Conservation (phyloP, 1,140 invertebrate genomes). For the Steinernema feltiae region DNA sequence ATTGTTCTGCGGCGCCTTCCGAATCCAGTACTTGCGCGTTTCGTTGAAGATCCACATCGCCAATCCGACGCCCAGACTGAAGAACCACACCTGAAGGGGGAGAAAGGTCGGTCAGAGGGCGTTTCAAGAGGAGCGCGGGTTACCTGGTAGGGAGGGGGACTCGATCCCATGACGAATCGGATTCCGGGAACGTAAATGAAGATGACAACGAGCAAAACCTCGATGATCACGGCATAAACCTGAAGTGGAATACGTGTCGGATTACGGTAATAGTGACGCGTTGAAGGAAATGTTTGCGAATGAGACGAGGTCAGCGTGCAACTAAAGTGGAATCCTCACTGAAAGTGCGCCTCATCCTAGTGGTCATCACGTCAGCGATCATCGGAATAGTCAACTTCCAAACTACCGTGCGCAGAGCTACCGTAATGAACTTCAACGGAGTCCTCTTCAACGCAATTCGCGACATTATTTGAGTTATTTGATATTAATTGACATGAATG, state of each 20-base stretch:
- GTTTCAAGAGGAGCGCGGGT: not conserved
- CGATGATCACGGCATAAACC: constrained; percentile 33
- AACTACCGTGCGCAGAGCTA: no score
- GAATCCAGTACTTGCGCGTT: constrained; percentile 27
- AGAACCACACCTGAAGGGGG: constrained; percentile 24
- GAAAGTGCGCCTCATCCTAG: no score
- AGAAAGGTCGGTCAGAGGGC: not conserved
- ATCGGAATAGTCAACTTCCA: no score
- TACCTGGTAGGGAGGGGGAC: constrained; percentile 31
- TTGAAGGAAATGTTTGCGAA: no score
- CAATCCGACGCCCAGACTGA: constrained; percentile 29
- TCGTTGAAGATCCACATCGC: constrained; percentile 39
- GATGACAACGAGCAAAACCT: constrained; percentile 29
- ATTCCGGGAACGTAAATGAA: constrained; percentile 37
- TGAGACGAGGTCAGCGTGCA: no score
- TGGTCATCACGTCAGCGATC: no score
- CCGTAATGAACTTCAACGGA: no score
- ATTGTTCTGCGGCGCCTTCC: constrained; percentile 26
- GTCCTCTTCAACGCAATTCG: no score
- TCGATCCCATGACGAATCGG: constrained; percentile 29
- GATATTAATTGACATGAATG: no score
- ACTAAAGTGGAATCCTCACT: no score
- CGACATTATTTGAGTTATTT: no score
- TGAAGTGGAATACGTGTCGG: not conserved
- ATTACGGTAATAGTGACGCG: not conserved